Evolutionary conservation across 2,113 vertebrate species (phyloP), one percentile per base, ranked within the genome.

Genomic region (Elachura formosa): DNA sequence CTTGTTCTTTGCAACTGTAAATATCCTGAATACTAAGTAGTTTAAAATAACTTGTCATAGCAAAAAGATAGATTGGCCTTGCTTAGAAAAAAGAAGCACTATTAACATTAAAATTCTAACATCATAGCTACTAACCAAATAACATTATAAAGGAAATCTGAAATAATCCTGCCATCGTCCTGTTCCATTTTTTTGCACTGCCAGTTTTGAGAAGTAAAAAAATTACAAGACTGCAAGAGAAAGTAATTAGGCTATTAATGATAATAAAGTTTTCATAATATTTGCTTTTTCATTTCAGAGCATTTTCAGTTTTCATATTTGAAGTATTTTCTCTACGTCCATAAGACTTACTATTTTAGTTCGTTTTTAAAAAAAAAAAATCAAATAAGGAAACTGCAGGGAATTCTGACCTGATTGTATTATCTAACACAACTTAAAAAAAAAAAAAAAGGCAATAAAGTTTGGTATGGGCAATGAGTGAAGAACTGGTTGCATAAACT

Each of bases 21-120:
- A 98, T 97, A 98, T 91, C 92, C 96, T 93, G 98, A 98, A 97
- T 97, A 98, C 87, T 98, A 97, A 98, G 95, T 95, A 97, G 96
- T 97, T 98, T 96, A 96, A 97, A 97, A 97, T 97, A 97, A 96
- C 96, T 97, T 97, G 95, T 96, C 98, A 98, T 51, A 83, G 69
- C 95, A 97, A 97, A 98, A 97, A 98, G 97, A 98, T 97, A 98
- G 97, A 98, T 98, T 97, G 95, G 96, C 96, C 77, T 63, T 94
- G 96, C 94, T 96, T 93, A 97, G 94, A 1, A 55, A 38, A 54
- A 97, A 98, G 97, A 97, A 97, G 84, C 95, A 92, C 94, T 98
- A 98, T 97, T 87, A 85, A 78, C 73, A 95, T 85, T 78, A 79
- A 74, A 80, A 83, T 56, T 73, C 68, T 63, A 55, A 33, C 33